Conservation (phyloP, 53 echinoderm and acorn worm species). For the Temnopleurus reevesii region DNA sequence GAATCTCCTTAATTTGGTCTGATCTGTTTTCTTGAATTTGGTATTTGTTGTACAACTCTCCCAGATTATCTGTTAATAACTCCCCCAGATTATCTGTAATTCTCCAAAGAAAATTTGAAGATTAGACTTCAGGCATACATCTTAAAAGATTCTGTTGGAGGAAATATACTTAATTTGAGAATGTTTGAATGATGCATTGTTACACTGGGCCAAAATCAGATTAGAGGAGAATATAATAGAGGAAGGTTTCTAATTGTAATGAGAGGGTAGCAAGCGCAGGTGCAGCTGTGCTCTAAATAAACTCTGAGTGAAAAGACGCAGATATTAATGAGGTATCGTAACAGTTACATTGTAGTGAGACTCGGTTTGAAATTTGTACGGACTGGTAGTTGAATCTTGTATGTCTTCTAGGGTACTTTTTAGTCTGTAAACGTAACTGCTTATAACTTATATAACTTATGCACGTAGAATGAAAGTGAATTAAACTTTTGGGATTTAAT, state of each 20-base stretch:
- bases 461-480: no score
- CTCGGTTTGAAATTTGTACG: neutral
- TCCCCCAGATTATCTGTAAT: neutral
- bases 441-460: no score
- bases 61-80: neutral
- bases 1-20: slow-evolving; percentile 33
- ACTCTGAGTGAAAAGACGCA: neutral
- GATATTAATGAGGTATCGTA: neutral
- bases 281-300: slow-evolving; percentile 14
- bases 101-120: neutral
- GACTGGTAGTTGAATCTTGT: neutral
- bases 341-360: slow-evolving; percentile 9
- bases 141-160: neutral
- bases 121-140: neutral
- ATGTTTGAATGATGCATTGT: slow-evolving; percentile 16
- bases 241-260: neutral
- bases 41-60: neutral
- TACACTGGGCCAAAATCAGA: neutral
- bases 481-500: no score
- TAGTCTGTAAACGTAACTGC: no score
- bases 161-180: slow-evolving; percentile 11
- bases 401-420: neutral
- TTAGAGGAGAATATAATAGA: neutral
- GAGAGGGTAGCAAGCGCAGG: neutral
- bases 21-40: slow-evolving; percentile 5